Evolutionary conservation across 2,888 invertebrate genomes (phyloP).

Genomic region (Kryphioiulus occultus): DNA sequence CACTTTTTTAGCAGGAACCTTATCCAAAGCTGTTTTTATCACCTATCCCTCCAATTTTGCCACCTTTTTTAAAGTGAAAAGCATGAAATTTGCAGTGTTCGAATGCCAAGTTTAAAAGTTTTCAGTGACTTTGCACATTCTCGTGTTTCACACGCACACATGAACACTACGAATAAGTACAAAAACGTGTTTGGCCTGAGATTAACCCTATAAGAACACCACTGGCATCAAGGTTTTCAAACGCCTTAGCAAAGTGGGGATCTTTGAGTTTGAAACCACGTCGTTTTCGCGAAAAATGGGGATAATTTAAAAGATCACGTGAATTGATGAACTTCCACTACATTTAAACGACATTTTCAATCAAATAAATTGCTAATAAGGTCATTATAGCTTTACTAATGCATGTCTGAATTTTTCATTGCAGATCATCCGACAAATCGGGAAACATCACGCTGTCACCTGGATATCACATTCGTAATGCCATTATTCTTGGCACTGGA

Average conservation of each 20-base stretch:
- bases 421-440: neutral
- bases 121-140: constrained; percentile 50
- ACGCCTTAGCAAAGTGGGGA: neutral
- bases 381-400: neutral
- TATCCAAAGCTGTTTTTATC: constrained; percentile 27
- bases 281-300: neutral
- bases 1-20: neutral
- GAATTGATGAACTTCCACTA: neutral
- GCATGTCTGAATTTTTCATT: neutral
- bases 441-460: neutral
- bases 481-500: constrained; percentile 71
- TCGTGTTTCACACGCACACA: constrained; percentile 17
- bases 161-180: neutral
- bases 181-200: constrained; percentile 19
- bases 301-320: neutral
- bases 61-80: constrained; percentile 48
- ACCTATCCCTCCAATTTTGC: constrained; percentile 20
- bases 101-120: constrained; percentile 45
- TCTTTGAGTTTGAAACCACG: constrained; percentile 1
- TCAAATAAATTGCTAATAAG: no score
- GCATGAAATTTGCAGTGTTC: constrained; percentile 48
- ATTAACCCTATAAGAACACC: neutral
- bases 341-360: neutral
- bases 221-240: constrained; percentile 13
- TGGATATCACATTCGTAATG: neutral